Percentiles rank a stretch among this genome's conserved stretches.
phyloP scores from a whole-genome alignment of 1,140 invertebrate species.

The Frieseomelitta varia region DNA sequence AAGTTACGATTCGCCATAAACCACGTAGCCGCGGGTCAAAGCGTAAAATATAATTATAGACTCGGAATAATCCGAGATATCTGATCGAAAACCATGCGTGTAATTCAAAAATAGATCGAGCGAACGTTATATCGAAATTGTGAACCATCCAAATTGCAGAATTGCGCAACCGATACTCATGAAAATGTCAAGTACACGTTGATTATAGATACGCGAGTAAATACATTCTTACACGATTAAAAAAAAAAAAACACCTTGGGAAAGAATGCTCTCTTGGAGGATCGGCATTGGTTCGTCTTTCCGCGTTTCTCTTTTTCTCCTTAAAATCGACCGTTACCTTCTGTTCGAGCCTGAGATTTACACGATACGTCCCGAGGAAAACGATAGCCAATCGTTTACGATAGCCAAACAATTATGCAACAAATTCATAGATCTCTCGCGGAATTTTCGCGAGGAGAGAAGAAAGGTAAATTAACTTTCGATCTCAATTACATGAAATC shows the following conservation, averaged over 20 bases:
- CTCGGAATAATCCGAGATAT: neutral
- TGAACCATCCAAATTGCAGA: neutral
- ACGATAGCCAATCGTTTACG: neutral
- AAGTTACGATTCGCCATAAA: neutral
- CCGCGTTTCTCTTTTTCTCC: constrained; percentile 62
- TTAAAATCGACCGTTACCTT: constrained; percentile 51
- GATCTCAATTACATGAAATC: neutral
- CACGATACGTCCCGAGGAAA: constrained; percentile 30
- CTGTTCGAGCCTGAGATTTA: constrained; percentile 3
- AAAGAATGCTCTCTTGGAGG: constrained; percentile 35
- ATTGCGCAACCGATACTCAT: constrained; percentile 12
- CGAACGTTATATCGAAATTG: neutral
- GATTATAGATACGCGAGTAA: neutral
- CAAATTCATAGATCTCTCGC: neutral
- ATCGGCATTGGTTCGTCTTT: constrained; percentile 40
- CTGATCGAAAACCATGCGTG: neutral
- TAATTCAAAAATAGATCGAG: neutral
- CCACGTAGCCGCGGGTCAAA: neutral
- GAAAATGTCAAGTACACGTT: constrained; percentile 18
- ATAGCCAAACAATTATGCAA: constrained; percentile 49
- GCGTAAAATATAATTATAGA: neutral
- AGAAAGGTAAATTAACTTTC: neutral
- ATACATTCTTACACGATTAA: constrained; percentile 7
- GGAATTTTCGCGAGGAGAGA: neutral
- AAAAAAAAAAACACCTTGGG: neutral